Evolutionary conservation across 2,888 invertebrate species (phyloP).

Genomic region (Cheilosia urbana): DNA sequence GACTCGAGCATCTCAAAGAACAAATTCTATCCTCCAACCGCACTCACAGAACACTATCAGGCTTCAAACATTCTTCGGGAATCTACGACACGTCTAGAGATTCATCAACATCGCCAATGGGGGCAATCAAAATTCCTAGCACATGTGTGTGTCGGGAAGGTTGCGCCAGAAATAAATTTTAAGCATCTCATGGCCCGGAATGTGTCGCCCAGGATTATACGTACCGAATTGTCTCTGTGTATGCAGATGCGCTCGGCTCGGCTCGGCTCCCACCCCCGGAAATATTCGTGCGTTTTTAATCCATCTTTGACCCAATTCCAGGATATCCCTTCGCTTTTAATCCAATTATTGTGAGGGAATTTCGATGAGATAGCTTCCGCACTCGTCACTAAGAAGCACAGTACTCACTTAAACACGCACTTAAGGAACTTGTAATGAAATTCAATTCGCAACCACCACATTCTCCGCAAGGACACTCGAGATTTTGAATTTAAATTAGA

Average conservation of each 20-base stretch:
- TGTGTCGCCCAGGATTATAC: conserved; percentile 33
- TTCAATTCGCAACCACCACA: conserved; percentile 51
- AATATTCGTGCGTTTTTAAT: conserved; percentile 62
- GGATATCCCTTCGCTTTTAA: conserved; percentile 51
- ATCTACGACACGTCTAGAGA: conserved; percentile 34
- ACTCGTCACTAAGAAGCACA: neutral
- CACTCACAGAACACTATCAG: conserved; percentile 8
- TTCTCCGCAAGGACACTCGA: conserved; percentile 36
- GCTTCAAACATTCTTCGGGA: conserved; percentile 15
- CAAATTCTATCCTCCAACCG: neutral
- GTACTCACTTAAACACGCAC: conserved; percentile 39
- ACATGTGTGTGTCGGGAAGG: conserved; percentile 34
- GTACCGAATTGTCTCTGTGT: conserved; percentile 46
- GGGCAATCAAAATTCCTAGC: conserved; percentile 53
- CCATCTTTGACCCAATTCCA: conserved; percentile 72
- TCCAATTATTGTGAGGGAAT: conserved; percentile 46
- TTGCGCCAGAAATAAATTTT: neutral
- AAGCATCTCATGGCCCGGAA: neutral
- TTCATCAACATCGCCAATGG: conserved; percentile 30
- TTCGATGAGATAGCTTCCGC: neutral
- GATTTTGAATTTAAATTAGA: conserved; percentile 20
- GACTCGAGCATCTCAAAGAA: conserved; percentile 22
- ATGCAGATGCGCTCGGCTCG: neutral
- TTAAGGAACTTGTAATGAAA: conserved; percentile 46
- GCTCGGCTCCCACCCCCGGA: conserved; percentile 25